phyloP scores from a whole-genome alignment of 2,113 vertebrate species.

The Amblyornis subalaris region DNA sequence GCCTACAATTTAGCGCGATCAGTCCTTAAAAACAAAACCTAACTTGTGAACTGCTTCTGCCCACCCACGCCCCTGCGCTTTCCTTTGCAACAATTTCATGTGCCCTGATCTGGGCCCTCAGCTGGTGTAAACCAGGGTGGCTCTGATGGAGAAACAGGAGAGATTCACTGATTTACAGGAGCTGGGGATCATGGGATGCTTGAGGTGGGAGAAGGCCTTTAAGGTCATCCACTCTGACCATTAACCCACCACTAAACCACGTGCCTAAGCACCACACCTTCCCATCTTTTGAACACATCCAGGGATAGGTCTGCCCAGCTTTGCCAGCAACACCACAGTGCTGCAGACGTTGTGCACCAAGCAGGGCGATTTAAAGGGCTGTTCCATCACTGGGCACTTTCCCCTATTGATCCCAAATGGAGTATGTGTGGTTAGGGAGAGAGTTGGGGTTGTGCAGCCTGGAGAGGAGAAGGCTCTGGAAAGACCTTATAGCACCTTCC shows the following conservation, averaged over 20 bases:
- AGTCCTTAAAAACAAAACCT: not conserved
- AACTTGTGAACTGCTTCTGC: not conserved
- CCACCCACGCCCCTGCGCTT: not conserved
- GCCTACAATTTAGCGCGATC: not conserved
- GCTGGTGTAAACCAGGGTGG: not conserved
- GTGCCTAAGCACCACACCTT: not conserved
- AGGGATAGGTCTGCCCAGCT: not conserved
- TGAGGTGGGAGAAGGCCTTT: not conserved
- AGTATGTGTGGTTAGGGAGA: rapidly evolving
- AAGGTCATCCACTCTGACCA: rapidly evolving
- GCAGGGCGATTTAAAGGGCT: not conserved
- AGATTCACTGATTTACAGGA: rapidly evolving
- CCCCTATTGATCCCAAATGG: not conserved
- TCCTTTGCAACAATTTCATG: not conserved
- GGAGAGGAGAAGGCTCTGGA: not conserved
- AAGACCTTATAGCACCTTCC: not conserved
- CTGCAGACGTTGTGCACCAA: not conserved
- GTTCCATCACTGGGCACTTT: not conserved
- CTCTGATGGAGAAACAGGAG: not conserved
- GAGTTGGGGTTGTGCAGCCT: not conserved
- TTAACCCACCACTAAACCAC: not conserved
- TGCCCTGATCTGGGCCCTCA: not conserved
- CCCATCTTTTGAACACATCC: not conserved
- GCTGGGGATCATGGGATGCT: not conserved
- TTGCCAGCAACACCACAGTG: not conserved